Conservation (phyloP, 2,113 vertebrate species). For the Malurus cyaneus region DNA sequence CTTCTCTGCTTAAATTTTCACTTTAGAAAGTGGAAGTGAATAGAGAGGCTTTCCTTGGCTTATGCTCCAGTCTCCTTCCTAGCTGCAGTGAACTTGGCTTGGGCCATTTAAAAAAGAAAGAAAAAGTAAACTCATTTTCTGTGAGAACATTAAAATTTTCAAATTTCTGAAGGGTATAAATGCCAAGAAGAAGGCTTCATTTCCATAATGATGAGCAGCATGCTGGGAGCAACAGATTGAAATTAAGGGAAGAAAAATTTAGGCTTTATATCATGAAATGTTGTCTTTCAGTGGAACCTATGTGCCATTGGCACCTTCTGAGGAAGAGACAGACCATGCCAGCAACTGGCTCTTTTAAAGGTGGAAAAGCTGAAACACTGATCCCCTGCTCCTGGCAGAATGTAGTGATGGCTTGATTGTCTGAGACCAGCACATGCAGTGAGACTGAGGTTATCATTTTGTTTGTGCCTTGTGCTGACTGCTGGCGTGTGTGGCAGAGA, state of each 20-base stretch:
- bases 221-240: conserved; percentile 1
- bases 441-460: background rate
- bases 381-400: background rate
- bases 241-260: background rate
- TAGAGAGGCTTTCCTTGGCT: background rate
- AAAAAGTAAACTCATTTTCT: background rate
- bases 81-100: background rate
- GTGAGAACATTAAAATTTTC: background rate
- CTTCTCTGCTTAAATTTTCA: background rate
- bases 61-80: background rate
- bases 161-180: background rate
- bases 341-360: background rate
- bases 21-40: background rate
- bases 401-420: background rate
- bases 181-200: background rate
- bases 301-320: background rate
- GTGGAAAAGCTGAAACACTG: background rate
- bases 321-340: background rate
- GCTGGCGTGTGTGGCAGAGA: background rate
- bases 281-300: background rate
- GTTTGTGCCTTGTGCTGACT: background rate
- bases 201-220: background rate
- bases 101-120: background rate
- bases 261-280: background rate
- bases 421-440: background rate